Base-by-base conservation (phyloP, 2,797 vertebrate genomes). In the Babyrousa celebensis region DNA sequence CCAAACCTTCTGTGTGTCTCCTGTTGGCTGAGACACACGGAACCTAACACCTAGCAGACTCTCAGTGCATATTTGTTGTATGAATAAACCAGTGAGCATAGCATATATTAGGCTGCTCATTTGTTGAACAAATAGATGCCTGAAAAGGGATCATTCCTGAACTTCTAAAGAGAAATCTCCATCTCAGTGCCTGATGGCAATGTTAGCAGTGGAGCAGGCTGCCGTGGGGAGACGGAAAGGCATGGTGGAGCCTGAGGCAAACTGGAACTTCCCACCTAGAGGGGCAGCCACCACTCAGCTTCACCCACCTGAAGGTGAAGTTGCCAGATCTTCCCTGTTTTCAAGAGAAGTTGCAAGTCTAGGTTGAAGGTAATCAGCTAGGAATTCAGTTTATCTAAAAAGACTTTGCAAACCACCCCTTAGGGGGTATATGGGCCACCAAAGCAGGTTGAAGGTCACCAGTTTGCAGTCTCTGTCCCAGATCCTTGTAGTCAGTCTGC, bases 401-500 rank as follows among this genome's bases (percentile, higher is more conserved):
- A 40, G 52, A 52, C 32, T 6, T 4, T 15, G 23, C 7, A 63
- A 36, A 20, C 56, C 74, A 21, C 17, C n/a, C 6, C 17, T 20
- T 18, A 4, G 18, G 6, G 21, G 17, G 10, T 5, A 20, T 27
- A 20, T 12, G 3, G 25, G n/a, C 70, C n/a, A 5, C 2, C 5
- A n/a, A 32, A 78, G 29, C 0, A 0, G 15, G 12, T 43, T 63
- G 56, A 3, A 16, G 83, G 54, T 40, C 27, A 32, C 58, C 40
- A 1, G 20, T 36, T 63, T 12, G 32, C 36, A 6, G 0, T 0
- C 6, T 63, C 12, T 80, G 32, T 43, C 25, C 70, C 25, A 17
- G 0, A 7, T 20, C 27, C 40, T 40, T 23, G 74, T 10, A 7
- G 52, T 27, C 12, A 0, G 25, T 36, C 56, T 3, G 0, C 12